Percentiles rank a stretch among this genome's conserved stretches.
Conservation (phyloP, 2,113 vertebrate species). For the Cyphomyrus discorhynchus region DNA sequence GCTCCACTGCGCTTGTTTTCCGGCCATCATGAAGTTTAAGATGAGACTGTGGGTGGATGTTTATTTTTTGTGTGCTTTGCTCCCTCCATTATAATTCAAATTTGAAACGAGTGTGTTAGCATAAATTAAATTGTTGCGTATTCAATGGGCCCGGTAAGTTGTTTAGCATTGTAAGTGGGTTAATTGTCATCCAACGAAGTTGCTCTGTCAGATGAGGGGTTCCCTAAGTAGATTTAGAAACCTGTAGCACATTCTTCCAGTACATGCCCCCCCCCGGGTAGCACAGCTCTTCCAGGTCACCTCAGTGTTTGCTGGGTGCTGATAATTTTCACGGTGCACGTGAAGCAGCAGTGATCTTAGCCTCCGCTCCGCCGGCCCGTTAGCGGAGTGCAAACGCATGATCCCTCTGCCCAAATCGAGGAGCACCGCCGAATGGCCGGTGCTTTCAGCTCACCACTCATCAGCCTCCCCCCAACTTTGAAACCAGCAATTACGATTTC, state of each 20-base stretch:
- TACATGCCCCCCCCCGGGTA: background rate
- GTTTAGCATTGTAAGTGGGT: background rate
- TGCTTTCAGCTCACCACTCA: background rate
- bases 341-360: background rate
- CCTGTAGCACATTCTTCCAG: background rate
- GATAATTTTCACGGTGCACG: background rate
- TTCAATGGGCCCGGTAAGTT: background rate
- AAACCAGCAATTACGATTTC: background rate
- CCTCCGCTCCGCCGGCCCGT: background rate
- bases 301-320: background rate
- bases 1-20: background rate
- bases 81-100: background rate
- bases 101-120: background rate
- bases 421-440: background rate
- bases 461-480: background rate
- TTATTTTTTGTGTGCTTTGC: background rate
- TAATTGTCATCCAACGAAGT: background rate
- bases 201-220: background rate
- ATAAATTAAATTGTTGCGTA: background rate
- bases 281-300: background rate
- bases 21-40: background rate
- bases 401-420: background rate
- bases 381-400: background rate
- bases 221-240: background rate
- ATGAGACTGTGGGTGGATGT: background rate